These are phyloP conservation scores for Danionella dracula DNA, from an alignment of 2,797 vertebrate species.

Conservation along the genomic window DNA sequence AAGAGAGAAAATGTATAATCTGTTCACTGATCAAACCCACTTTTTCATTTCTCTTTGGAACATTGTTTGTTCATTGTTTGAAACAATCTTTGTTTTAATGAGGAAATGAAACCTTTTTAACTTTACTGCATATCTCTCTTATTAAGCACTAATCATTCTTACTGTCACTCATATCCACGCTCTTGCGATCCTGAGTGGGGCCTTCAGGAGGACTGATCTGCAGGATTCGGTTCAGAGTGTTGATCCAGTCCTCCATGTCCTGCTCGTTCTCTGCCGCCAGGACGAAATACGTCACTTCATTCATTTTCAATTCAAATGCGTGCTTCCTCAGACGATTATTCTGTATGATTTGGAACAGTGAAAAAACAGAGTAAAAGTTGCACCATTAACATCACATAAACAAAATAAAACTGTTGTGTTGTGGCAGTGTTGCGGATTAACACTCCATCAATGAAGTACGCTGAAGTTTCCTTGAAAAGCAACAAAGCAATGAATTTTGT, in stretches of 20 bases:
- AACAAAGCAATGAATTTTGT: too few relatives aligned
- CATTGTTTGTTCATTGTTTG: not conserved
- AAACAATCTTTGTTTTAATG: not conserved
- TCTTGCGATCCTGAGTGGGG: constrained; percentile 83
- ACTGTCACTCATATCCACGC: constrained; percentile 84
- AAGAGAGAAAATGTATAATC: too few relatives aligned
- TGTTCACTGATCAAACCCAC: too few relatives aligned
- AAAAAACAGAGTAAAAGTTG: too few relatives aligned
- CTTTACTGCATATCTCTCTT: not conserved
- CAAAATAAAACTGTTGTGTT: too few relatives aligned
- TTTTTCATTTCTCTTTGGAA: too few relatives aligned
- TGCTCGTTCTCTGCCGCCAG: constrained; percentile 95
- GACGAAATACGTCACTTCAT: constrained; percentile 97
- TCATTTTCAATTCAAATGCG: constrained; percentile 98
- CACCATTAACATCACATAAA: too few relatives aligned
- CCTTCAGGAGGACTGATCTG: constrained; percentile 93
- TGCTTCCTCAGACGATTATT: constrained; percentile 93
- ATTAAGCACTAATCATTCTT: constrained; percentile 74
- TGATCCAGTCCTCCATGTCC: constrained; percentile 99
- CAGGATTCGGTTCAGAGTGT: constrained; percentile 90
- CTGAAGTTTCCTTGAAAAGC: too few relatives aligned
- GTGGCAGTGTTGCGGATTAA: too few relatives aligned
- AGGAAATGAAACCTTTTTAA: not conserved
- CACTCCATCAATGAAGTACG: too few relatives aligned
- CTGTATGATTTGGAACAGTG: too few relatives aligned